Evolutionary conservation across 2,113 vertebrate species (phyloP), one percentile per base, ranked within the genome.

Genomic region (Trematocara zebra): DNA sequence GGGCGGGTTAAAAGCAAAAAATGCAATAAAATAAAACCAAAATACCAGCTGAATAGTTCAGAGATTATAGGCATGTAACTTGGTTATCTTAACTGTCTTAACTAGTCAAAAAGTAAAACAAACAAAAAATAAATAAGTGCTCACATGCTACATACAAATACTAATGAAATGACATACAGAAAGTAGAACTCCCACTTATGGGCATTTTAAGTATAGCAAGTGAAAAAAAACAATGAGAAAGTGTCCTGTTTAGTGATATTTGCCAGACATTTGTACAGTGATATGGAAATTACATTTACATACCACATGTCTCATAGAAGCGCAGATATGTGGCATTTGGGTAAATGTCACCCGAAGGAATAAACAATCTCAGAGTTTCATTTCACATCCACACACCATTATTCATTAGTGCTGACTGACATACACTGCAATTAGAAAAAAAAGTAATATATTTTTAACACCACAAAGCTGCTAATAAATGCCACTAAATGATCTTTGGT

Each of bases 311-410:
- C 88, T 94, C 87, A 85, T 78, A 67, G 86, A 83, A 83, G 82
- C 33, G 78, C 85, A 85, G 92, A 94, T 92, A 92, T 87, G 88
- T 96, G 96, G 91, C 96, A 97, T 96, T 97, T 96, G 82, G 92
- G 89, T 93, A 96, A 97, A 97, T 96, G 94, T 95, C 96, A 96
- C 88, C 89, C 69, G 87, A 90, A 92, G 86, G 81, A 93, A 95
- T 94, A 96, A 95, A 95, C 91, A 94, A 83, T 87, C 57, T 53
- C 78, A 11, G 57, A 83, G 82, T 90, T 94, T 90, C 83, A 83
- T 91, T 90, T 83, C 84, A 74, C 88, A 89, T 87, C 81, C 47
- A 80, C 54, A 54, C 79, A 84, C 86, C 79, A 42, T 90, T 84
- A 84, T 91, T 95, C 94, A 95, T 95, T 95, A 96, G 90, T 89